Evolutionary conservation across 2,888 invertebrate genomes (phyloP).

Genomic region (Drosophila incognita): DNA sequence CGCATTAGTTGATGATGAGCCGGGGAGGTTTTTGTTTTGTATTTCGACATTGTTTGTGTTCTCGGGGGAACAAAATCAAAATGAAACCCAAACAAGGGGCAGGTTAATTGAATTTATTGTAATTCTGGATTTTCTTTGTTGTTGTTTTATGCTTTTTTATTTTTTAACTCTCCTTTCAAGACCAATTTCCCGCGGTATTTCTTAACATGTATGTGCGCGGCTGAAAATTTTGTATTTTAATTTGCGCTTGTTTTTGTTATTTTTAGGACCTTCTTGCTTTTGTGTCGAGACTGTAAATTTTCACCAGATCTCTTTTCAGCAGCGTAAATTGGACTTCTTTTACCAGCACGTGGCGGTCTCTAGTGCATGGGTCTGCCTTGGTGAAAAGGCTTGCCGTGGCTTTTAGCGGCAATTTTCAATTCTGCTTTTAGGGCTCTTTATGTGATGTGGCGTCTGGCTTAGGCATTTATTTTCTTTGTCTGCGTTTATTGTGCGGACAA

Average conservation of each 20-base stretch:
- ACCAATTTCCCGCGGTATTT: conserved; percentile 40
- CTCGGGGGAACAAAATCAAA: conserved; percentile 41
- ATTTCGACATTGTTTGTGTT: not conserved
- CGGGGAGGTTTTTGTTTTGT: conserved; percentile 19
- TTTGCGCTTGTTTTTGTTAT: conserved; percentile 48
- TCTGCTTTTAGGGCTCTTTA: not conserved
- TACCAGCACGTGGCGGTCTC: conserved; percentile 23
- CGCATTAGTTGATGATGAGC: conserved; percentile 39
- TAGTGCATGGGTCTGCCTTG: not conserved
- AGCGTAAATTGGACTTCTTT: conserved; percentile 53
- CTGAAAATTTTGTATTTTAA: conserved; percentile 51
- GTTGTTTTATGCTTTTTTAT: conserved; percentile 15
- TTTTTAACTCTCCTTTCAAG: conserved; percentile 28
- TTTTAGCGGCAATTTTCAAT: conserved; percentile 41
- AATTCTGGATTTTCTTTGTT: conserved; percentile 35
- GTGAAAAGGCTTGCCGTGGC: conserved; percentile 19
- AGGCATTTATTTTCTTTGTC: conserved; percentile 47
- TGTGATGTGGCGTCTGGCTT: conserved; percentile 27
- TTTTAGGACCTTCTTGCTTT: conserved; percentile 19
- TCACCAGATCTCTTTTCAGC: conserved; percentile 10
- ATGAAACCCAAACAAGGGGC: conserved; percentile 53
- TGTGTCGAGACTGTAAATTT: conserved; percentile 37
- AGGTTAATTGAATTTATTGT: conserved; percentile 79
- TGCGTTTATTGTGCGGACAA: conserved; percentile 36
- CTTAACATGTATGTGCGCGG: conserved; percentile 30